Conservation (phyloP, 2,113 vertebrate species). For the Anseranas semipalmata region DNA sequence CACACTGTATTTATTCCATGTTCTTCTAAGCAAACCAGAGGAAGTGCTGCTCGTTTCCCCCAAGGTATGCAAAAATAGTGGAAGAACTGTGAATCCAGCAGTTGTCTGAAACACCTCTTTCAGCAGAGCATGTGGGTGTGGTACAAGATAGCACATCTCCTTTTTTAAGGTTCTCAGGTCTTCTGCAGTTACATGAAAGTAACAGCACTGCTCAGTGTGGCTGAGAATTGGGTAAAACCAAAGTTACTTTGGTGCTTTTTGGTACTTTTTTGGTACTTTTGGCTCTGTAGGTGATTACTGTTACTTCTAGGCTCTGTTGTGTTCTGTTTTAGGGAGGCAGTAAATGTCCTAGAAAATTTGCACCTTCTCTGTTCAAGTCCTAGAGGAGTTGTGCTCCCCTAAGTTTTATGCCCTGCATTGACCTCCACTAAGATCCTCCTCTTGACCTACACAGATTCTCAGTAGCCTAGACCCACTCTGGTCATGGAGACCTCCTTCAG, state of each 20-base stretch:
- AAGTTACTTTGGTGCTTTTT: background rate
- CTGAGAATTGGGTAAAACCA: background rate
- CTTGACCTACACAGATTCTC: background rate
- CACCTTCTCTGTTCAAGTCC: background rate
- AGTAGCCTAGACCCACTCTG: background rate
- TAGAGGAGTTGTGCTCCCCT: background rate
- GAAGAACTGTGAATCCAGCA: background rate
- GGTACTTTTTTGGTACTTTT: too few species aligned
- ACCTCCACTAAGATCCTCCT: background rate
- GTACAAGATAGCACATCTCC: background rate
- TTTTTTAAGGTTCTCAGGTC: fast-evolving
- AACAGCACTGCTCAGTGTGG: background rate
- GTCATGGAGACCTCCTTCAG: background rate
- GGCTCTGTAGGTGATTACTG: background rate
- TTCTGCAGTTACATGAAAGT: background rate
- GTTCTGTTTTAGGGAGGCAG: background rate
- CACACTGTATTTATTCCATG: background rate
- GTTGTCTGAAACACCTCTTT: background rate
- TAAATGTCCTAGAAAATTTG: background rate
- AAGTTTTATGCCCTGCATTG: background rate
- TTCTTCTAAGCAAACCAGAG: background rate
- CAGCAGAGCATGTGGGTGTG: background rate
- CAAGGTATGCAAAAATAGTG: background rate
- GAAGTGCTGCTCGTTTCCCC: background rate
- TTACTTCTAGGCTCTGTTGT: background rate